These are phyloP conservation scores for Diplolepis rosae DNA, from an alignment of 2,888 invertebrate genomes.

Conservation along the genomic window DNA sequence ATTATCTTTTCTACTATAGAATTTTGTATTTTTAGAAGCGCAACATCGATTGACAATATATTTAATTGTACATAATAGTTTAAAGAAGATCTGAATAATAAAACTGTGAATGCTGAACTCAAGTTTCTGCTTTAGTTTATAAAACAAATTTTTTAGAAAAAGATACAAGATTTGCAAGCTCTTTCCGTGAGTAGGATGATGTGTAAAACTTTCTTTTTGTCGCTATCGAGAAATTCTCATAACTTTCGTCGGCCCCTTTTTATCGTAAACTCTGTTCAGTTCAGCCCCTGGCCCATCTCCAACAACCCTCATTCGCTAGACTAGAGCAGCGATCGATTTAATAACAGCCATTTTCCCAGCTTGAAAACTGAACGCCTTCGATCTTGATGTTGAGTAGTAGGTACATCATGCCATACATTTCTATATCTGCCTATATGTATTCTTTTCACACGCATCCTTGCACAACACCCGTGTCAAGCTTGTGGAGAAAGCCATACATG, in stretches of 20 bases:
- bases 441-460: constrained; percentile 23
- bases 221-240: not conserved
- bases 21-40: not conserved
- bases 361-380: constrained; percentile 56
- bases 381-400: constrained; percentile 26
- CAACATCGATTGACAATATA: not conserved
- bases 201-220: not conserved
- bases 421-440: constrained; percentile 8
- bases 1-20: not conserved
- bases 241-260: constrained; percentile 48
- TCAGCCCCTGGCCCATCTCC: constrained; percentile 59
- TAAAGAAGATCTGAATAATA: too few relatives aligned
- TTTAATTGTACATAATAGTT: too few relatives aligned
- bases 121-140: too few relatives aligned
- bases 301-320: constrained; percentile 52
- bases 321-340: constrained; percentile 69
- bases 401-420: not conserved
- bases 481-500: constrained; percentile 20
- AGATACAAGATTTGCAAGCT: too few relatives aligned
- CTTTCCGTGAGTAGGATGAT: not conserved
- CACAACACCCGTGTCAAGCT: constrained; percentile 1
- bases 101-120: too few relatives aligned
- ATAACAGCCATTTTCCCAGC: constrained; percentile 71
- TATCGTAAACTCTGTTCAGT: constrained; percentile 50
- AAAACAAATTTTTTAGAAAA: too few relatives aligned